phyloP scores from a whole-genome alignment of 2,797 vertebrate genomes.

The Dipus sagitta region DNA sequence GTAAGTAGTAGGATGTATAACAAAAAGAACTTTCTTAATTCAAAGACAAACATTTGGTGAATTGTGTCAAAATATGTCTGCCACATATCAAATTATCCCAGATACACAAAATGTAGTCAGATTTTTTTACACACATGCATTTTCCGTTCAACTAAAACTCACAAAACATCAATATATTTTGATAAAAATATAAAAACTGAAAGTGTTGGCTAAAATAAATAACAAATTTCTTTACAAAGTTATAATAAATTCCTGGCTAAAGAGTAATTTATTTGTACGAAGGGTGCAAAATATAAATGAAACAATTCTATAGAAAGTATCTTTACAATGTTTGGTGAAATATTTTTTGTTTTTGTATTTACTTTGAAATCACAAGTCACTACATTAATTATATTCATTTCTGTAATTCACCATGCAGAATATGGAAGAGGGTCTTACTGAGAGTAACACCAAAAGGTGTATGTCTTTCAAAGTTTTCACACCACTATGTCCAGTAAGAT shows the following conservation, averaged over 20 bases:
- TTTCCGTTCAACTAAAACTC: background rate
- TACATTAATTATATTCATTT: background rate
- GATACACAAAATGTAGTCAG: background rate
- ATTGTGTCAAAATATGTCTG: background rate
- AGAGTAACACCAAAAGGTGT: background rate
- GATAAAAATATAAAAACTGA: slow-evolving; percentile 21
- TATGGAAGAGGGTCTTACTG: background rate
- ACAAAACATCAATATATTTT: background rate
- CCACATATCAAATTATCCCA: background rate
- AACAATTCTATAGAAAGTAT: background rate
- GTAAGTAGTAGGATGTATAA: background rate
- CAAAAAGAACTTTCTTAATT: slow-evolving; percentile 28
- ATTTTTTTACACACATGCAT: background rate
- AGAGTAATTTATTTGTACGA: background rate
- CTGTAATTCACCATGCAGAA: background rate
- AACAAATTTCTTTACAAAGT: background rate
- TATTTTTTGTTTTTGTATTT: background rate
- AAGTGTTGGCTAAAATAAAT: background rate
- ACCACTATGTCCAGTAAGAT: background rate
- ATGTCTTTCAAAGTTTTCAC: background rate
- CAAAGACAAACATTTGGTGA: background rate
- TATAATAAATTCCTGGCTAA: background rate
- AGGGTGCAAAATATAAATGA: background rate
- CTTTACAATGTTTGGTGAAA: background rate
- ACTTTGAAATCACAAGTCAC: background rate